Evolutionary conservation across 35 echinoderm and acorn worm species (phyloP), one percentile per base, ranked within the genome.

Genomic region (Hemicentrotus pulcherrimus): DNA sequence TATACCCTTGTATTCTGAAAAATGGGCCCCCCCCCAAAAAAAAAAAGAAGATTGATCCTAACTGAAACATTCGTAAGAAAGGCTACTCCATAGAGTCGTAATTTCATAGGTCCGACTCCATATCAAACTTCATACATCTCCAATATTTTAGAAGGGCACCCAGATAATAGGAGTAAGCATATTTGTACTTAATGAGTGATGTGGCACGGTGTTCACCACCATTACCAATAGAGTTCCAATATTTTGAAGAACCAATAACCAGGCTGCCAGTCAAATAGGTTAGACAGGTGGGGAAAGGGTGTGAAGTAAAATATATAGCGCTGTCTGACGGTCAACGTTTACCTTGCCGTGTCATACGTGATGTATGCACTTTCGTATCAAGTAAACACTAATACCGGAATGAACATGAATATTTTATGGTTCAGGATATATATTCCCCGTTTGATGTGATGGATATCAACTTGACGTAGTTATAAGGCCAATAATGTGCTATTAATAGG

Each of bases 151-250:
- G 4, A 78, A 78, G 65, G 65, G 28, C 65, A 28, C 7, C 22
- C 22, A 5, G 6, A 28, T 78, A 78, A 78, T 78, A 6, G 24
- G 24, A 18, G 65, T 78, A 78, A 28, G 65, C 18, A 22, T 78
- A 78, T 78, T 78, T 78, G 65, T 22, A 78, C 65, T 78, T 78
- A 78, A 78, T 78, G 65, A 78, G 65, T 78, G 65, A 78, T 78
- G 22, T 78, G 65, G 6, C 19, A 78, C 19, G 65, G n/a, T 78
- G 24, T 78, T 8, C 65, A n/a, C 19, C 22, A 78, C 65, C 65
- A 22, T n/a, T 78, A 78, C 61, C 65, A 78, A 28, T n/a, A 78
- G 19, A 28, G 65, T 1, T 22, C 65, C 65, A 78, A 78, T 78
- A 78, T 78, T 78, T 78, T 78, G 65, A 16, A n/a, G 65, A 78